Conservation (phyloP, 2,797 vertebrate genomes). For the Corythornis leucogaster region DNA sequence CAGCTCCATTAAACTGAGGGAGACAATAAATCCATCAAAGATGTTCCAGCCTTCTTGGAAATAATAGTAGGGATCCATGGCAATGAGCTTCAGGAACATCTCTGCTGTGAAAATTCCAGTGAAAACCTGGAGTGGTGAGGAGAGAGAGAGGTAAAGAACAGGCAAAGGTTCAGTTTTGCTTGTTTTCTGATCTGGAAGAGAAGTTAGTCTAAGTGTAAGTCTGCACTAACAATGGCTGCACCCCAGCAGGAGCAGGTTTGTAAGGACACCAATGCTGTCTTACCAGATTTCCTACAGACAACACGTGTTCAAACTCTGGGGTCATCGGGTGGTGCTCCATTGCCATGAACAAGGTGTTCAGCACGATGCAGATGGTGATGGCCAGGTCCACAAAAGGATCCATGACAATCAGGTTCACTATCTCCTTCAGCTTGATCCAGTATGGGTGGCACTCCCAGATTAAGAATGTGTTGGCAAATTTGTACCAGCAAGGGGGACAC, state of each 20-base stretch:
- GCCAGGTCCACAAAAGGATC: conserved; percentile 98
- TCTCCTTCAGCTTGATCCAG: conserved; percentile 96
- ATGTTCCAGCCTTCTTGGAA: conserved; percentile 99
- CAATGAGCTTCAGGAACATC: conserved; percentile 97
- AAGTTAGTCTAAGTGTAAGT: too few species aligned
- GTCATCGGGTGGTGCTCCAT: conserved; percentile 99
- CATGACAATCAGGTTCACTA: conserved; percentile 95
- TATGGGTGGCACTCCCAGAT: conserved; percentile 96
- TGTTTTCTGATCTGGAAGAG: background rate
- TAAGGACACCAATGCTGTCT: conserved; percentile 28
- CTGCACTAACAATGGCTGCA: background rate
- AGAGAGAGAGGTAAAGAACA: background rate
- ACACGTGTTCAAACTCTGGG: conserved; percentile 82
- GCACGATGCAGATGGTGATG: conserved; percentile 98
- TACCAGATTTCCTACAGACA: conserved; percentile 94
- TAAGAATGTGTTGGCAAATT: conserved; percentile 92
- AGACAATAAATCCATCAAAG: conserved; percentile 98
- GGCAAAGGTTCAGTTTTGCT: background rate
- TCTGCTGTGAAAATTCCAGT: conserved; percentile 98
- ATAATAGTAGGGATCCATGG: conserved; percentile 99
- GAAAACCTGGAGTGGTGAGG: conserved; percentile 86
- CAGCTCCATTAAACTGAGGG: conserved; percentile 96
- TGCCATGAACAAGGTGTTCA: conserved; percentile 98
- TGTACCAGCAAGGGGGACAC: conserved; percentile 98
- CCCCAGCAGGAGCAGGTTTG: background rate